Evolutionary conservation across 2,113 vertebrate species (phyloP).

Genomic region (Psilopsiagon aymara): DNA sequence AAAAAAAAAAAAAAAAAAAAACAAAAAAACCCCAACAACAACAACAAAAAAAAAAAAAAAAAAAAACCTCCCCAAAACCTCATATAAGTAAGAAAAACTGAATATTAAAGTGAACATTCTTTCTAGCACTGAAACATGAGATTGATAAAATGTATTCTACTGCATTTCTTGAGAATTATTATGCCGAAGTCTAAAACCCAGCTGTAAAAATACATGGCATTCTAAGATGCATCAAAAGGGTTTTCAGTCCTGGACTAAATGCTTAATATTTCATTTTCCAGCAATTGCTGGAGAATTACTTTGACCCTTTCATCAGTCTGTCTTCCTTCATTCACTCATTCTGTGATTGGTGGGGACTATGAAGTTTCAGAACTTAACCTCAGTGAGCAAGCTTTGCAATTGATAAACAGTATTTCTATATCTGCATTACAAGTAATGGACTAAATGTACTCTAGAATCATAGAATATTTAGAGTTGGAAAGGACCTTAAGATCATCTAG

Average conservation of each 20-base stretch:
- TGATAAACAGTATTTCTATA: accelerated
- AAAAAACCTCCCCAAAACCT: not conserved
- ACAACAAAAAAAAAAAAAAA: too few relatives aligned
- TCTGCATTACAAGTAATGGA: not conserved
- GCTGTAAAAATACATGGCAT: not conserved
- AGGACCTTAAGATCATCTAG: too few relatives aligned
- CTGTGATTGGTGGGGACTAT: not conserved
- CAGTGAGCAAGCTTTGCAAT: not conserved
- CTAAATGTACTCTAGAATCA: not conserved
- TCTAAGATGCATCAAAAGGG: not conserved
- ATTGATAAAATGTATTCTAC: not conserved
- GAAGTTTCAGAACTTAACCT: not conserved
- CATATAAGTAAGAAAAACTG: not conserved
- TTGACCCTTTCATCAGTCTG: not conserved
- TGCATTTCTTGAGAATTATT: not conserved
- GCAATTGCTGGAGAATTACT: not conserved
- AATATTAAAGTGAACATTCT: not conserved
- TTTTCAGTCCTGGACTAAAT: not conserved
- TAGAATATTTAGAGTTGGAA: too few relatives aligned
- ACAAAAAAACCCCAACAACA: too few relatives aligned
- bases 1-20: too few relatives aligned
- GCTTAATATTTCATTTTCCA: not conserved
- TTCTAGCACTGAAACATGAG: not conserved
- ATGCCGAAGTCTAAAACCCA: not conserved
- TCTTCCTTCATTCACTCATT: not conserved